Base-by-base conservation (phyloP, 2,113 vertebrate species). In the Raja brachyura region DNA sequence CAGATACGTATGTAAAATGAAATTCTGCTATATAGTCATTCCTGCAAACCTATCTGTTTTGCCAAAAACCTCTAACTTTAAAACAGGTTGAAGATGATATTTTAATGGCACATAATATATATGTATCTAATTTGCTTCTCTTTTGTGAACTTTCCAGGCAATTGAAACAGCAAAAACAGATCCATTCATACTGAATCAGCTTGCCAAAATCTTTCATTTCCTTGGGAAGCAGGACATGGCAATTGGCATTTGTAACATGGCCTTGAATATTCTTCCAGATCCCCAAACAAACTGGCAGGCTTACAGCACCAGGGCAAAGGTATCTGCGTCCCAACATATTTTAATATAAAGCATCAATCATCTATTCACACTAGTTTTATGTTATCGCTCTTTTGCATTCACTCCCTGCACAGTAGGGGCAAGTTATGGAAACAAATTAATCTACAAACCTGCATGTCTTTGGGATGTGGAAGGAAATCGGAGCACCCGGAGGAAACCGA, bases 271-370 rank as follows among this genome's bases (percentile, higher is more conserved):
- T 39, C 96, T 97, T 28, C 94, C 94, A 79, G 97, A 97, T 31
- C 96, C 95, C 0, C 96, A 97, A 93, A 95, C 97, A 93, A 97
- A 96, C 95, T 97, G 97, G 97, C 97, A 98, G 95, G 96, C 96
- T 0, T 97, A 97, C 95, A 96, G 96, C 94, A 97, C 96, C 0
- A 94, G 95, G 0, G 97, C 97, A 76, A 97, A 98, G 97, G 97
- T 97, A 92, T n/a, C 94, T 83, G 33, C 20, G 13, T 90, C 33
- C 22, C 25, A 28, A n/a, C 54, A 31, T n/a, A 1, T 48, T 0
- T 48, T 48, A 48, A 48, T 48, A 48, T 48, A 48, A 48, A 48
- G 39, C 39, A 48, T 48, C 0, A 48, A 48, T 48, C 39, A 48
- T 3, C 39, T 48, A 48, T 48, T 48, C 39, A 48, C 39, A 48